phyloP scores from a whole-genome alignment of 1,140 invertebrate genomes.

The Heliconius hermathena region DNA sequence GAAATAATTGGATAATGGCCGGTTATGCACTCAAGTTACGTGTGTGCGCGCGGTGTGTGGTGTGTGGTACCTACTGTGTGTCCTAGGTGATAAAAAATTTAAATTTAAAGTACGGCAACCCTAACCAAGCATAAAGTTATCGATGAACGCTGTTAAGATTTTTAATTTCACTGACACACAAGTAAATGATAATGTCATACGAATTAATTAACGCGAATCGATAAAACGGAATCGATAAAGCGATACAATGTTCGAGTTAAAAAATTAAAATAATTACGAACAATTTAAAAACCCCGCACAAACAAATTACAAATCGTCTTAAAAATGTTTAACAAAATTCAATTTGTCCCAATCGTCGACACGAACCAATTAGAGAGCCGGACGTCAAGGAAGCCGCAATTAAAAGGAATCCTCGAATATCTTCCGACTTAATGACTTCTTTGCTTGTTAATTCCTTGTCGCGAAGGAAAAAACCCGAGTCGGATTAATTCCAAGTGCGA shows the following conservation, averaged over 20 bases:
- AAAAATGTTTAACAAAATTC: slow-evolving; percentile 66
- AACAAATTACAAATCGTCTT: slow-evolving; percentile 50
- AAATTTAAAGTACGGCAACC: slow-evolving; percentile 6
- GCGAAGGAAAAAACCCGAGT: slow-evolving; percentile 76
- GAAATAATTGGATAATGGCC: slow-evolving; percentile 76
- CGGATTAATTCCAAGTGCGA: slow-evolving; percentile 81
- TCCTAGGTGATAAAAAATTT: slow-evolving; percentile 38
- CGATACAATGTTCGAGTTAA: slow-evolving; percentile 32
- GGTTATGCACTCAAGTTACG: slow-evolving; percentile 53
- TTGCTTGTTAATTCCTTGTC: slow-evolving; percentile 81
- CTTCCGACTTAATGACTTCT: slow-evolving; percentile 81
- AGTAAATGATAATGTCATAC: not conserved
- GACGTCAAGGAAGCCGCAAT: slow-evolving; percentile 77
- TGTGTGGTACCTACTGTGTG: not conserved
- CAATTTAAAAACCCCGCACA: slow-evolving; percentile 36
- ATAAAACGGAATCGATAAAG: slow-evolving; percentile 21
- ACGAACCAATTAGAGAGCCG: slow-evolving; percentile 77
- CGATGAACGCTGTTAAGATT: not conserved
- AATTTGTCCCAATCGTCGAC: slow-evolving; percentile 69
- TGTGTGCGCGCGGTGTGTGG: slow-evolving; percentile 21
- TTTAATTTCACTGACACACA: not conserved
- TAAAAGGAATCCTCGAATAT: slow-evolving; percentile 79
- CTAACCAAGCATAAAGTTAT: not conserved
- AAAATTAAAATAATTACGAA: slow-evolving; percentile 38
- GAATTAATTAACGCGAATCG: not conserved